A percentile compares a stretch with the other conserved stretches of the same genome.
These are phyloP conservation scores for Nyctibius grandis DNA, from an alignment of 2,797 vertebrate genomes.

Conservation along the genomic window DNA sequence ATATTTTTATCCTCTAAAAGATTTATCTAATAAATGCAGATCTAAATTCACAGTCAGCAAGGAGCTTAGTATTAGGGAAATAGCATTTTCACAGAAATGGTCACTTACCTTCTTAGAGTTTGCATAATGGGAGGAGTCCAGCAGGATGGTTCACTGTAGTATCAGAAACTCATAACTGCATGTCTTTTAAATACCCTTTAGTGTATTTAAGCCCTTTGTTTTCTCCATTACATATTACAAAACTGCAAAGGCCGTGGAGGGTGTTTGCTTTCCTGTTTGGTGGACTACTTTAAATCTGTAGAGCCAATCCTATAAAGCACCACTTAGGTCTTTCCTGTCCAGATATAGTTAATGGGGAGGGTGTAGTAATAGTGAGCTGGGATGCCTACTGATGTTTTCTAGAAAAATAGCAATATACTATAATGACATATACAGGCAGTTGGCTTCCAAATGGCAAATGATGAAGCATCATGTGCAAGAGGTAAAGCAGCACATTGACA, in stretches of 20 bases:
- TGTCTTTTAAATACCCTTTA: background rate
- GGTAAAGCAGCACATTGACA: background rate
- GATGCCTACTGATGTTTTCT: background rate
- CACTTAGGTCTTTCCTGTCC: background rate
- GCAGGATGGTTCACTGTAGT: background rate
- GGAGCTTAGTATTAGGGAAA: slow-evolving; percentile 17
- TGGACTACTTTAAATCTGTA: background rate
- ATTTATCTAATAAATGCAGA: background rate
- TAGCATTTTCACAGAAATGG: slow-evolving; percentile 23
- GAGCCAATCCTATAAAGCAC: background rate
- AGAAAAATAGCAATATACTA: background rate
- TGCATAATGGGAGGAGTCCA: background rate
- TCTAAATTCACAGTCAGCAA: background rate
- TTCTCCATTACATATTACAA: background rate
- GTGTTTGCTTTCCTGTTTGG: slow-evolving; percentile 28
- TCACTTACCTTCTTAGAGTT: background rate
- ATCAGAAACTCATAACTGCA: background rate
- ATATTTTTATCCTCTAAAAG: slow-evolving; percentile 4
- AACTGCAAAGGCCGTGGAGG: background rate
- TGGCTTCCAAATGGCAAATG: background rate
- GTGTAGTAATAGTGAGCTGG: background rate
- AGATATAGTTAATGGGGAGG: background rate
- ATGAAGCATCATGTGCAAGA: background rate
- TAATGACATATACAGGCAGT: background rate
- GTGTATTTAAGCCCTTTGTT: background rate